A percentile compares a stretch with the other conserved stretches of the same genome.
These are phyloP conservation scores for Anoplolepis gracilipes DNA, from an alignment of 1,140 invertebrate genomes.

Conservation along the genomic window DNA sequence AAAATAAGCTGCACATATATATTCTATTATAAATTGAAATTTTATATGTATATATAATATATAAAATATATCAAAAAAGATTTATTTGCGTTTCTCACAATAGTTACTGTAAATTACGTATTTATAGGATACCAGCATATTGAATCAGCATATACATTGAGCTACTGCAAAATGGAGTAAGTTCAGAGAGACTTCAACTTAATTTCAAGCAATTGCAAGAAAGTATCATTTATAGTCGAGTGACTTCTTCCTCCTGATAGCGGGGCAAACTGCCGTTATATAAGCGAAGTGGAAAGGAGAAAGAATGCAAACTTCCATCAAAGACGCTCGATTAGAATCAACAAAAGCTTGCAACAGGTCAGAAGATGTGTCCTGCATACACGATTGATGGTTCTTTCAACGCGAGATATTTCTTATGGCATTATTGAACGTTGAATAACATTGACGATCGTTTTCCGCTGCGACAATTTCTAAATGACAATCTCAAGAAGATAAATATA, in stretches of 20 bases:
- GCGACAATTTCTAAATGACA: neutral
- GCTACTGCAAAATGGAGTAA: neutral
- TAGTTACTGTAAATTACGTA: too few relatives aligned
- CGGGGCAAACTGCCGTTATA: neutral
- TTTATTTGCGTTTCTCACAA: neutral
- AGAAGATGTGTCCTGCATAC: slow-evolving; percentile 61
- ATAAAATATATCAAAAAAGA: neutral
- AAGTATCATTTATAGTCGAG: neutral
- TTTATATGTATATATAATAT: neutral
- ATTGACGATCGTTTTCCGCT: neutral
- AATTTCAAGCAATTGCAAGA: neutral
- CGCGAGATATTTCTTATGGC: slow-evolving; percentile 7
- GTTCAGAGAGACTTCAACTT: neutral
- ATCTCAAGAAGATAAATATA: neutral
- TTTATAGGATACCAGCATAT: too few relatives aligned
- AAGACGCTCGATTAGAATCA: slow-evolving; percentile 69
- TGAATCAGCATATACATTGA: neutral
- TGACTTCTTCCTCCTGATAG: slow-evolving; percentile 15
- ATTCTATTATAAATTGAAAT: too few relatives aligned
- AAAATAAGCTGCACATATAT: too few relatives aligned
- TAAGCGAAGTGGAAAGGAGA: slow-evolving; percentile 14
- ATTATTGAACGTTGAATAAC: neutral
- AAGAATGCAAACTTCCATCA: slow-evolving; percentile 66
- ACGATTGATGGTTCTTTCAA: slow-evolving; percentile 62
- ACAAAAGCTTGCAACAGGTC: slow-evolving; percentile 73